Evolutionary conservation across 2,797 vertebrate species (phyloP), one percentile per base, ranked within the genome.

Genomic region (Diplodus puntazzo): DNA sequence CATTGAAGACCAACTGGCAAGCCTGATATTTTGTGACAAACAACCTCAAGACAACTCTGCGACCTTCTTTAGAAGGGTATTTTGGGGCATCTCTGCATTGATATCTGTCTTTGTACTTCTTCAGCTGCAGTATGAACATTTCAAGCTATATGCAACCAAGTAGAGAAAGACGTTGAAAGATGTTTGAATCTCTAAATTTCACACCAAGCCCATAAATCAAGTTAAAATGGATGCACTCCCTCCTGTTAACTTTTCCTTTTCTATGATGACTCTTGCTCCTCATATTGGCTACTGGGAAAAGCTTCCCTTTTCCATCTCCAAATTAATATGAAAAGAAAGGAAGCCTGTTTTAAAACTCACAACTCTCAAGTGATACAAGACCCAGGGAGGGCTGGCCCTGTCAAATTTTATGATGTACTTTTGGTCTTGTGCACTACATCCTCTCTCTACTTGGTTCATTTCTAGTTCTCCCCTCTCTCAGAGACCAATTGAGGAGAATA

Each of bases 401-500:
- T 39, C 42, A 21, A 4, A 62, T 17, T 45, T 62, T 45, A 62
- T 23, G 14, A 23, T 45, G 5, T 45, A 43, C 13, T 62, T 62
- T 8, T 23, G n/a, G n/a, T 45, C 59, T 8, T 45, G 9, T 49
- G 45, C 17, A 16, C 46, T 48, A 48, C 46, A 16, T 16, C 46
- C 46, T 17, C 16, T 48, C 14, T 48, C 46, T 48, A 17, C 16
- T 6, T 46, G 45, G 45, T 17, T 48, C 16, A 17, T 17, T 17
- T 17, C 46, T 48, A 48, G 16, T 17, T 48, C 45, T 11, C 27
- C 61, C 6, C 17, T 64, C 11, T 64, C 61, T 30, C 48, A 45
- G 45, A 64, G 45, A 64, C 23, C 45, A 64, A 48, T 64, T 49
- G 25, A 64, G 17, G 17, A 64, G 17, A 64, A 49, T 49, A 11